These are phyloP conservation scores for Sitta europaea DNA, from an alignment of 2,113 vertebrate species.

Conservation along the genomic window DNA sequence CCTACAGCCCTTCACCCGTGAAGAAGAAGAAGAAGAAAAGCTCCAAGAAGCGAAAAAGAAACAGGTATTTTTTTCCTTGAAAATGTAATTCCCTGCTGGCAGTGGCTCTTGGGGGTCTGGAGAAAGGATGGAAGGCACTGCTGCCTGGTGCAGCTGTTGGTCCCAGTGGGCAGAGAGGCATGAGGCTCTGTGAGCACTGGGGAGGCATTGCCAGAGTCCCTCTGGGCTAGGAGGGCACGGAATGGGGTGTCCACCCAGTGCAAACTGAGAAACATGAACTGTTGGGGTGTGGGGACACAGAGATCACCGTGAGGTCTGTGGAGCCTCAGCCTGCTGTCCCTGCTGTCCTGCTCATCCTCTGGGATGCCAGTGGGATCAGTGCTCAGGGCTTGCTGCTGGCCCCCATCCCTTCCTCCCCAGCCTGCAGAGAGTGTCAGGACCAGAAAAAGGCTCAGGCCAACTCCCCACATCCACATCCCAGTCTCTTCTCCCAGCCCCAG, in stretches of 20 bases:
- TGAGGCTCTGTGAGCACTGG: background rate
- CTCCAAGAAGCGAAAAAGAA: conserved; percentile 90
- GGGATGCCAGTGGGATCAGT: background rate
- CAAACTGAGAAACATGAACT: background rate
- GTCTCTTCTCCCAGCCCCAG: background rate
- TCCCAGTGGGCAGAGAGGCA: background rate
- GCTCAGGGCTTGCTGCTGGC: rapidly evolving
- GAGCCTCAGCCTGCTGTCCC: background rate
- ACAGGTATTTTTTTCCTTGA: conserved; percentile 73
- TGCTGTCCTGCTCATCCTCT: background rate
- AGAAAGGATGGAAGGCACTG: background rate
- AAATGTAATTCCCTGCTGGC: rapidly evolving
- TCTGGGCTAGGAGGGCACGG: background rate
- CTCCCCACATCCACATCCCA: background rate
- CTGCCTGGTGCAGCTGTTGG: rapidly evolving
- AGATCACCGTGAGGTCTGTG: rapidly evolving
- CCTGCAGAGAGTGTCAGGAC: background rate
- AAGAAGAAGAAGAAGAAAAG: conserved; percentile 96
- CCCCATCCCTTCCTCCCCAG: background rate
- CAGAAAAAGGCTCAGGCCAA: background rate
- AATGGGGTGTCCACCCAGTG: background rate
- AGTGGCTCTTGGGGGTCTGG: background rate
- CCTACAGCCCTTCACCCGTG: conserved; percentile 85
- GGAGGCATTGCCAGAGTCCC: rapidly evolving
- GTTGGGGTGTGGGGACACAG: background rate